Evolutionary conservation across 2,797 vertebrate species (phyloP).

Genomic region (Echiichthys vipera): DNA sequence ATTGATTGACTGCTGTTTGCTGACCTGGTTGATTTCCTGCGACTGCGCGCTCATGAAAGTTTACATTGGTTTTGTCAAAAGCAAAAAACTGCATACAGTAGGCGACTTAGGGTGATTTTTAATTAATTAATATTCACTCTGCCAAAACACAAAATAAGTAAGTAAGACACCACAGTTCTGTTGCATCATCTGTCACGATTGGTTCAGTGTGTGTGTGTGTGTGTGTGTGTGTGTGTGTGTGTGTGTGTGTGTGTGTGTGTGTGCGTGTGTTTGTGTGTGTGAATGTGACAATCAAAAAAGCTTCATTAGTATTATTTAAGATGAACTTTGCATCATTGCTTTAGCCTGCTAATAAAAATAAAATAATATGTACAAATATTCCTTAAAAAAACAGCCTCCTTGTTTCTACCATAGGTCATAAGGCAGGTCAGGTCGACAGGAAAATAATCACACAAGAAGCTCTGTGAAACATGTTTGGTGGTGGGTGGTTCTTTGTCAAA

Average conservation of each 20-base stretch:
- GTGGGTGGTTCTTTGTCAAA: not conserved
- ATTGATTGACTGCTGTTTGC: slow-evolving; percentile 32
- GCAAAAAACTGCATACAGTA: not conserved
- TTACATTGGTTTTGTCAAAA: not conserved
- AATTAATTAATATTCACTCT: not conserved
- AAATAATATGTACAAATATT: not conserved
- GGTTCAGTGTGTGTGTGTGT: not conserved
- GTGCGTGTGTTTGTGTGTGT: too few relatives aligned
- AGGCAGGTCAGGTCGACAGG: slow-evolving; percentile 1
- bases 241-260: too few relatives aligned
- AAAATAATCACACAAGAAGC: not conserved
- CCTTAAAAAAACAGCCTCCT: not conserved
- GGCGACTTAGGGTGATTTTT: not conserved
- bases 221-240: too few relatives aligned
- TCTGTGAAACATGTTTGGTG: not conserved
- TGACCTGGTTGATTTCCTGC: slow-evolving; percentile 17
- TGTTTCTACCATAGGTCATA: not conserved
- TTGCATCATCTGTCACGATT: not conserved
- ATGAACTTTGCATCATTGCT: not conserved
- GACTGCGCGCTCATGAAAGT: not conserved
- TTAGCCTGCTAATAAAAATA: not conserved
- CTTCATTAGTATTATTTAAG: not conserved
- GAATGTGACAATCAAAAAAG: not conserved
- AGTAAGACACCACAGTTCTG: not conserved
- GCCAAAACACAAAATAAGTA: not conserved